Evolutionary conservation across 1,140 invertebrate species (phyloP).

Genomic region (Ylistrum balloti): DNA sequence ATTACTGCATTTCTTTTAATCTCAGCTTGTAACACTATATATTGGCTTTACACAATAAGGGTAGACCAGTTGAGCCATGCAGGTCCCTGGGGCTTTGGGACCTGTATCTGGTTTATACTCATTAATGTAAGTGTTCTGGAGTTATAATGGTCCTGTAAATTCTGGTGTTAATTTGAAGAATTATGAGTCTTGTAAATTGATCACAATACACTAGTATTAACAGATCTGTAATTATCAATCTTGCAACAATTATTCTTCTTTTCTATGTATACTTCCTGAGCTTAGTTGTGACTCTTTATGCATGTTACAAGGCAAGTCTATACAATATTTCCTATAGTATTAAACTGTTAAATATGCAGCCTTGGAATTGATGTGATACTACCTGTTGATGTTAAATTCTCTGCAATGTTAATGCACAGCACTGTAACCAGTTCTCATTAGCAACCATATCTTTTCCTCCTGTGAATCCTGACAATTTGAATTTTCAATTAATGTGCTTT

Average conservation of each 20-base stretch:
- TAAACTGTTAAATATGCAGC: neutral
- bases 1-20: too few relatives aligned
- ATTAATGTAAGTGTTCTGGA: too few relatives aligned
- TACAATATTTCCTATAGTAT: neutral
- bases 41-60: too few relatives aligned
- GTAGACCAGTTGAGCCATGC: too few relatives aligned
- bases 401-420: neutral
- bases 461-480: neutral
- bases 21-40: too few relatives aligned
- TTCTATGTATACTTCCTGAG: neutral
- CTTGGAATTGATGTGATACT: neutral
- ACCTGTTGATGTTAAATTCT: neutral
- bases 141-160: neutral
- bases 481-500: neutral
- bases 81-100: too few relatives aligned
- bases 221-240: too few relatives aligned
- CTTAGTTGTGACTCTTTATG: neutral
- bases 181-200: too few relatives aligned
- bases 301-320: neutral
- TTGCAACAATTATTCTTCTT: neutral
- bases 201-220: too few relatives aligned
- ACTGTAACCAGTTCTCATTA: neutral
- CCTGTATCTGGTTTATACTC: too few relatives aligned
- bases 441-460: neutral
- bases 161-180: too few relatives aligned